Conservation (phyloP, 2,888 invertebrate genomes). For the Drosophila anomalata region DNA sequence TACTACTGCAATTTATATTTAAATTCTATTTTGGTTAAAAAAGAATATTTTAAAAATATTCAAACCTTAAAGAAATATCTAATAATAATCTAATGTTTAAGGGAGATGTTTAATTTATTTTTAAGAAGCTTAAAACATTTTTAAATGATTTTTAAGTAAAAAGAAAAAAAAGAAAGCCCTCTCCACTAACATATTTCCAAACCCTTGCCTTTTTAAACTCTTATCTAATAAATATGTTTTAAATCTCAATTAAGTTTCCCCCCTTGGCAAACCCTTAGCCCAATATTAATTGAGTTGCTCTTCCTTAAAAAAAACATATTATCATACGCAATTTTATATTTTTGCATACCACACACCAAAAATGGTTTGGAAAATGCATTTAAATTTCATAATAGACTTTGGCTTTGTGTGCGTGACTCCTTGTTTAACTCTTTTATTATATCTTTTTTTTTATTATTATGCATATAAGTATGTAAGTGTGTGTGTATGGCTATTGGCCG, state of each 20-base stretch:
- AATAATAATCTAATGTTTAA: too few species aligned
- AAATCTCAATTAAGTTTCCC: background rate
- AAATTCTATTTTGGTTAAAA: too few species aligned
- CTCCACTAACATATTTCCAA: too few species aligned
- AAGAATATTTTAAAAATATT: too few species aligned
- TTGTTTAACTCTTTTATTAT: constrained; percentile 4
- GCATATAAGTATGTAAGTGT: background rate
- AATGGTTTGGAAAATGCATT: constrained; percentile 26
- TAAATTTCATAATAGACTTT: constrained; percentile 56
- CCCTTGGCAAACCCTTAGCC: background rate
- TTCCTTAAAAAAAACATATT: background rate
- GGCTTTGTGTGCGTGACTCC: constrained; percentile 47
- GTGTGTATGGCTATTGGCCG: constrained; percentile 30
- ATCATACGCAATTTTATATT: constrained; percentile 17
- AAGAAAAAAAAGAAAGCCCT: too few species aligned
- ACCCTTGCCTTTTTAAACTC: background rate
- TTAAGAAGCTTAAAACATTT: too few species aligned
- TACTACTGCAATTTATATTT: too few species aligned
- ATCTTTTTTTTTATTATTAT: background rate
- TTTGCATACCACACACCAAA: constrained; percentile 21
- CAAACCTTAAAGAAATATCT: too few species aligned
- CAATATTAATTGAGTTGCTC: background rate
- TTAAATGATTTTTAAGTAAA: too few species aligned
- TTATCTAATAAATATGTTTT: background rate
- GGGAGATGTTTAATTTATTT: too few species aligned